A percentile compares a stretch with the other conserved stretches of the same genome.
Conservation (phyloP, 2,797 vertebrate species). For the Enteromius afrohamiltoni region DNA sequence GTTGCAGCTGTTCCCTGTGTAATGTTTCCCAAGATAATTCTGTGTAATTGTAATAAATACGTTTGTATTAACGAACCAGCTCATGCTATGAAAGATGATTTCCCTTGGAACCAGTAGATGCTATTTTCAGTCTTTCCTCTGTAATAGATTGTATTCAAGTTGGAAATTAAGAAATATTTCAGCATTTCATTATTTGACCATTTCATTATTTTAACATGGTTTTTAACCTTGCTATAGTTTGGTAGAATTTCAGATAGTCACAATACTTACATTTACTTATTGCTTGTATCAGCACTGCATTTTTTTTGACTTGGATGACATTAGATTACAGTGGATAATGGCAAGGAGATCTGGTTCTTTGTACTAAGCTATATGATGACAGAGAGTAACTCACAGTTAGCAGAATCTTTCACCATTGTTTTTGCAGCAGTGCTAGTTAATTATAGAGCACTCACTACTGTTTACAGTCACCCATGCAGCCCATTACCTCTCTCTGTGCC, state of each 20-base stretch:
- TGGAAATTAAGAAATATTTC: background rate
- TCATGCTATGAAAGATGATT: conserved; percentile 5
- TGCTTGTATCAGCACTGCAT: background rate
- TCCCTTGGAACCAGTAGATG: conserved; percentile 11
- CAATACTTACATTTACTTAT: background rate
- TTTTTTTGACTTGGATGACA: background rate
- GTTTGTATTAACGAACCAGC: conserved; percentile 15
- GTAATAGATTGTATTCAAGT: background rate
- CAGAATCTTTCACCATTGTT: conserved; percentile 21
- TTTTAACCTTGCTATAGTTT: background rate
- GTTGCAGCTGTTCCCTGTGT: background rate
- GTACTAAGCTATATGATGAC: background rate
- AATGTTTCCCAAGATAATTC: conserved; percentile 2
- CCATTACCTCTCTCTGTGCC: conserved; percentile 66
- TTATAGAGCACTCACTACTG: conserved; percentile 36
- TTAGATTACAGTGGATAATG: background rate
- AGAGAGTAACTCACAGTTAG: background rate
- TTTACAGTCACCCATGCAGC: conserved; percentile 53
- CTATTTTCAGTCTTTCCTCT: conserved; percentile 12
- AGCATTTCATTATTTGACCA: background rate
- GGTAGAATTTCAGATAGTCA: background rate
- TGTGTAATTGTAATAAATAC: conserved; percentile 22
- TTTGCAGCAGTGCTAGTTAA: conserved; percentile 25
- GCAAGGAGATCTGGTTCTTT: conserved; percentile 6
- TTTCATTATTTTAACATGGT: background rate